phyloP scores from a whole-genome alignment of 1,140 invertebrate species.

The Neodiprion fabricii region DNA sequence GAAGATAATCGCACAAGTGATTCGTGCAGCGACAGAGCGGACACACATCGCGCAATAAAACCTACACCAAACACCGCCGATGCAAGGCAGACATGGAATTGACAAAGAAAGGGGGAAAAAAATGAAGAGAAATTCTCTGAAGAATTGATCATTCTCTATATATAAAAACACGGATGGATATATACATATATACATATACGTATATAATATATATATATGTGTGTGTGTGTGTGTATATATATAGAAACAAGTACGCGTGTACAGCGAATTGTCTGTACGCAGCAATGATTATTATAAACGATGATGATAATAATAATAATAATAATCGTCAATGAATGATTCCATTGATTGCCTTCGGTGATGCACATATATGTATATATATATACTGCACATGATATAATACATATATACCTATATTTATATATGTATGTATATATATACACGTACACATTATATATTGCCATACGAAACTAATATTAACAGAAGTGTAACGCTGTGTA shows the following conservation, averaged over 20 bases:
- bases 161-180: not conserved
- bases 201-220: not conserved
- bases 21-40: slow-evolving; percentile 28
- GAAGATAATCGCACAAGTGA: slow-evolving; percentile 25
- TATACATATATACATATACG: not conserved
- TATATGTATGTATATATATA: not conserved
- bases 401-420: not conserved
- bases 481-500: slow-evolving; percentile 51
- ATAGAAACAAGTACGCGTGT: too few relatives aligned
- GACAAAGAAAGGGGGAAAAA: slow-evolving; percentile 4
- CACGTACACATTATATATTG: slow-evolving; percentile 34
- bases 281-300: not conserved
- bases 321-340: not conserved
- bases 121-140: not conserved
- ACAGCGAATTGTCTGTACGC: too few relatives aligned
- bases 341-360: slow-evolving; percentile 5
- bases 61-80: slow-evolving; percentile 6
- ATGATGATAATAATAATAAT: not conserved
- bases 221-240: too few relatives aligned
- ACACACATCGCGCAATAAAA: not conserved
- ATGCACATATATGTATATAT: not conserved
- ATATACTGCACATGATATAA: not conserved
- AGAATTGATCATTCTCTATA: not conserved
- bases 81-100: slow-evolving; percentile 13
- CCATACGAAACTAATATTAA: slow-evolving; percentile 47